A percentile compares a stretch with the other conserved stretches of the same genome.
These are phyloP conservation scores for Nomada ruficornis DNA, from an alignment of 2,888 invertebrate species.

Conservation along the genomic window DNA sequence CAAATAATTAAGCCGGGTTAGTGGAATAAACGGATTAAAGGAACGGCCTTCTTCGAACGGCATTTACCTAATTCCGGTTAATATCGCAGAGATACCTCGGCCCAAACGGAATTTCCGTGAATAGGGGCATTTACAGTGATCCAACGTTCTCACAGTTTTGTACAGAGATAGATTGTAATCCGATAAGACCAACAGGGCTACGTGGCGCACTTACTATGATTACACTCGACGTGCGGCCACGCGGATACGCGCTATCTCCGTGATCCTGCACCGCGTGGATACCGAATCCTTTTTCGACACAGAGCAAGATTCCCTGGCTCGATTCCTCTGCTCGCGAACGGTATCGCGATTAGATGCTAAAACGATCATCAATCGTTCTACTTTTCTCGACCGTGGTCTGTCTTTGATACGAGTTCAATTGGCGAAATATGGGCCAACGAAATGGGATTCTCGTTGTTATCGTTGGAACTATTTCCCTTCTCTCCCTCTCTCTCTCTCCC, in stretches of 20 bases:
- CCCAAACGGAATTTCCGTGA: constrained; percentile 4
- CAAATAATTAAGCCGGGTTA: constrained; percentile 12
- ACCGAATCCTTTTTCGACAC: constrained; percentile 2
- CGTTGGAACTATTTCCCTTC: background rate
- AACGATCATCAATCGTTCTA: constrained; percentile 44
- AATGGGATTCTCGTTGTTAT: constrained; percentile 10
- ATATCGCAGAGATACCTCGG: constrained; percentile 9
- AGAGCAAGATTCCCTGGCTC: constrained; percentile 11
- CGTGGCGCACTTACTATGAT: constrained; percentile 78
- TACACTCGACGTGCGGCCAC: constrained; percentile 74
- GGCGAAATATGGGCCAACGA: constrained; percentile 29
- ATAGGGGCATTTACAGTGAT: constrained; percentile 26
- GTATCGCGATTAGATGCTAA: constrained; percentile 52
- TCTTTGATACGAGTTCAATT: constrained; percentile 34
- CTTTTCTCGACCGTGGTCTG: constrained; percentile 7
- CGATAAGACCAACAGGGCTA: constrained; percentile 72
- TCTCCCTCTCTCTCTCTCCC: too few species aligned
- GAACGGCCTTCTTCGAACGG: background rate
- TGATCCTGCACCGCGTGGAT: background rate
- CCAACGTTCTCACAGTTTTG: constrained; percentile 33
- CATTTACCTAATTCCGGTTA: constrained; percentile 29
- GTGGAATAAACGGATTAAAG: constrained; percentile 19
- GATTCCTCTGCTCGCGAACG: constrained; percentile 1
- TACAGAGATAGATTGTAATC: constrained; percentile 67
- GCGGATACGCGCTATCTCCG: constrained; percentile 35